These are phyloP conservation scores for Pilophorus perplexus DNA, from an alignment of 2,888 invertebrate species.

Conservation along the genomic window DNA sequence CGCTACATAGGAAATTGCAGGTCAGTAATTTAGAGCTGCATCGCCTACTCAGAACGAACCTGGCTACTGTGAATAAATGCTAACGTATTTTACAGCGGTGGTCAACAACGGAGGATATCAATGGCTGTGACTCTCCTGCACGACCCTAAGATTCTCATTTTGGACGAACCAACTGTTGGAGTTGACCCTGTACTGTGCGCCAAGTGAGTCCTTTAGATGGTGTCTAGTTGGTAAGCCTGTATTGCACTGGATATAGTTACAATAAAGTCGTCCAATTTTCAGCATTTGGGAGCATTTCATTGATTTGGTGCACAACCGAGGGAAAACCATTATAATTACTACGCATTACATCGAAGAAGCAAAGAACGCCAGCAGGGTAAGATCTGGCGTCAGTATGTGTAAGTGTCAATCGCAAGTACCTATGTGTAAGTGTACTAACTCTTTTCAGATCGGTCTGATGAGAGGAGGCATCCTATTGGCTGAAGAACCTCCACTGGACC, in stretches of 20 bases:
- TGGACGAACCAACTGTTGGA: constrained; percentile 54
- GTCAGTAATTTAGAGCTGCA: constrained; percentile 43
- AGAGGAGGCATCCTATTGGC: constrained; percentile 56
- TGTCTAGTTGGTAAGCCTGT: too few species aligned
- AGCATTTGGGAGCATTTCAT: constrained; percentile 49
- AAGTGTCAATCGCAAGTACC: background rate
- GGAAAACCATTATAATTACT: constrained; percentile 49
- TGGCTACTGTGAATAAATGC: too few species aligned
- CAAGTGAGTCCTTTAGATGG: constrained; percentile 48
- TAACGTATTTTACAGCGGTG: too few species aligned
- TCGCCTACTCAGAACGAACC: background rate
- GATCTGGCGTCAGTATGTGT: constrained; percentile 4
- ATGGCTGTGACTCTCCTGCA: constrained; percentile 56
- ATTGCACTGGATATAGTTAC: too few species aligned
- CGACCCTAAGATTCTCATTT: constrained; percentile 55
- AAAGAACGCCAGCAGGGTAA: constrained; percentile 47
- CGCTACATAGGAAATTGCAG: constrained; percentile 49
- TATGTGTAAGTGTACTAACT: background rate
- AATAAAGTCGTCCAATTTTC: too few species aligned
- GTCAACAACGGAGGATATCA: constrained; percentile 56
- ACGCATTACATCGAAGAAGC: constrained; percentile 50
- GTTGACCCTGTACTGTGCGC: constrained; percentile 55
- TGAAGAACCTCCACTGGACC: constrained; percentile 54
- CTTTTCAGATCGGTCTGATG: constrained; percentile 57
- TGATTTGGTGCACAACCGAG: constrained; percentile 43